phyloP scores from a whole-genome alignment of 2,797 vertebrate genomes.

The Steatocranus sp. region DNA sequence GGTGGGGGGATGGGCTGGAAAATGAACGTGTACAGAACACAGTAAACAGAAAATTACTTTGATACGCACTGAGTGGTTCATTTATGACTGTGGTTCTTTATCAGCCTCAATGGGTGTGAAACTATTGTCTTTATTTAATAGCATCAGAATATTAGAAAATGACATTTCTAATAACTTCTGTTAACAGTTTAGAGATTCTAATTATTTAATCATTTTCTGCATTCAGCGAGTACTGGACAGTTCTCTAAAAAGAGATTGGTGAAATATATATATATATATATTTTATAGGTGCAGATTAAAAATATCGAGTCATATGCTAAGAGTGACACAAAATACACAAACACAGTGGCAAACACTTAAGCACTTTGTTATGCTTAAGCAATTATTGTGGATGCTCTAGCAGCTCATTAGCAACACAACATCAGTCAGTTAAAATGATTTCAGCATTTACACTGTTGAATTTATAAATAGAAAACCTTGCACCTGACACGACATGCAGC shows the following conservation, averaged over 20 bases:
- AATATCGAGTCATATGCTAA: constrained; percentile 82
- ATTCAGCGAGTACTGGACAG: neutral
- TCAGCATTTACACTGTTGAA: constrained; percentile 1
- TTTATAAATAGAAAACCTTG: neutral
- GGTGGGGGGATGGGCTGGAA: constrained; percentile 33
- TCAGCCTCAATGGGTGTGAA: neutral
- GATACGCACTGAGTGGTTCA: neutral
- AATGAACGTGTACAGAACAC: constrained; percentile 16
- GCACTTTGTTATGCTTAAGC: constrained; percentile 77
- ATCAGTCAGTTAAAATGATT: constrained; percentile 43
- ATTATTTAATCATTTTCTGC: neutral
- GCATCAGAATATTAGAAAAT: neutral
- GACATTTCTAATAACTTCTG: neutral
- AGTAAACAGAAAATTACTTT: constrained; percentile 35
- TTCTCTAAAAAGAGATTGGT: neutral
- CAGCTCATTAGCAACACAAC: constrained; percentile 44
- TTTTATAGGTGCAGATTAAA: constrained; percentile 51
- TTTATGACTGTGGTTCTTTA: neutral
- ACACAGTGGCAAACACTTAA: constrained; percentile 79
- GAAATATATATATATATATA: neutral
- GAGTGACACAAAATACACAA: constrained; percentile 88
- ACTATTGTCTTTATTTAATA: neutral
- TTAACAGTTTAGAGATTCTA: neutral
- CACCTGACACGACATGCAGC: neutral
- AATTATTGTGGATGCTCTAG: constrained; percentile 43